Evolutionary conservation across 2,888 invertebrate species (phyloP), one percentile per base, ranked within the genome.

Genomic region (Synanthedon andrenaeformis): DNA sequence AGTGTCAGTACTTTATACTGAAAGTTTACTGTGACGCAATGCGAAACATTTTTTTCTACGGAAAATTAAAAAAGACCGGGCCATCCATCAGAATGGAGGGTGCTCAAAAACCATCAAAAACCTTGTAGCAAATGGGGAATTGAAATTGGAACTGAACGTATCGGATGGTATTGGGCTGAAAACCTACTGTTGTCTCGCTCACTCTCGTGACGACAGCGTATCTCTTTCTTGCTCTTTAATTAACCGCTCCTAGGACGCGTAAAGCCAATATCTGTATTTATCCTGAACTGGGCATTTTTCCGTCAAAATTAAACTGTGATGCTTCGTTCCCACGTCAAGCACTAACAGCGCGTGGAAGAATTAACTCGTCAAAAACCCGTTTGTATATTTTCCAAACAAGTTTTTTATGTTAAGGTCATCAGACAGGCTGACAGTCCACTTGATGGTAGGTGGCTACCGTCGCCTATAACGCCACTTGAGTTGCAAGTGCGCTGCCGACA

Each of bases 211-310:
- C 23, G 3, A 28, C 19, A 11, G 3, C 10, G 28, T 66, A 58
- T 58, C 28, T 53, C 58, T 53, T 41, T 70, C 67, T 57, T 63
- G 35, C 66, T 70, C 72, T 74, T 73, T 72, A 72, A 73, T 74
- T 72, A 71, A 72, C 71, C 69, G 58, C 56, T 61, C 66, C 67
- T 69, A 6, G 45, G 45, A 13, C 11, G 45, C 45, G 45, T 45
- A 45, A 45, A 45, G 45, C n/a, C 45, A 45, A 45, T 45, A 45
- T 48, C 45, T 19, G 3, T 28, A 48, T 54, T 23, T 41, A 42
- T 42, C n/a, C 17, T n/a, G 12, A 23, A 19, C 35, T 8, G 2
- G 8, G 10, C 35, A 35, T 35, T 35, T 35, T 35, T 35, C 35
- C 8, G 35, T 35, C 35, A 35, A 35, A 35, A 35, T 35, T 35